phyloP scores from a whole-genome alignment of 2,113 vertebrate genomes.

The Hassar affinis region DNA sequence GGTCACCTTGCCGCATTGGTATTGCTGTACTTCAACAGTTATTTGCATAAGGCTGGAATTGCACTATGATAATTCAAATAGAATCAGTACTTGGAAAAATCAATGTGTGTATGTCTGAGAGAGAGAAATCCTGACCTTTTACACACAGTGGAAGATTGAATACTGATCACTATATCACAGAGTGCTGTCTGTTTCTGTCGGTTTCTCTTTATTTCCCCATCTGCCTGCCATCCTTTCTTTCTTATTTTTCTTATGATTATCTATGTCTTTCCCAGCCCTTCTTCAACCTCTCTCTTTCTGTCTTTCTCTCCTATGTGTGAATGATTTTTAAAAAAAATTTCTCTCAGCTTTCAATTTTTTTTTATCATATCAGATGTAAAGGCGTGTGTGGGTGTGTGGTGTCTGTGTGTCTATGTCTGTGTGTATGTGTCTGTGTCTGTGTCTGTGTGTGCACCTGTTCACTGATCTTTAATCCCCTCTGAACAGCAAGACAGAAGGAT shows the following conservation, averaged over 20 bases:
- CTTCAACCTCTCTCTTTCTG: background rate
- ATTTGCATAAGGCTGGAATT: background rate
- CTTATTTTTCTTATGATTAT: background rate
- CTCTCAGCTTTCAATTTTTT: background rate
- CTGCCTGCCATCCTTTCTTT: background rate
- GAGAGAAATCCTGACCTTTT: background rate
- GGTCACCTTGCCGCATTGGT: background rate
- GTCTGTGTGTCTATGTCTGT: background rate
- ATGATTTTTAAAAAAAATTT: slow-evolving; percentile 10
- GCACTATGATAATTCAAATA: background rate
- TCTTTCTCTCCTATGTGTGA: background rate
- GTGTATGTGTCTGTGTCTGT: background rate
- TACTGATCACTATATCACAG: background rate
- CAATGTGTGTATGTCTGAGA: background rate
- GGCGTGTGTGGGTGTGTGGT: background rate
- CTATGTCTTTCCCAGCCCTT: background rate
- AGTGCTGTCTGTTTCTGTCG: background rate
- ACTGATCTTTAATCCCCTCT: slow-evolving; percentile 18
- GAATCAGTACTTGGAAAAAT: background rate
- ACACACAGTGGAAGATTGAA: slow-evolving; percentile 4
- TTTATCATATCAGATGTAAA: slow-evolving; percentile 15
- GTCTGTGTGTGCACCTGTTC: background rate
- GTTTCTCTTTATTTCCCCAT: background rate
- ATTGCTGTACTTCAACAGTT: background rate
- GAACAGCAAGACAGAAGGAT: slow-evolving; percentile 4